Percentiles rank a stretch among this genome's conserved stretches.
Evolutionary conservation across 2,797 vertebrate species (phyloP).

Genomic region (Coranthus polyacanthus): DNA sequence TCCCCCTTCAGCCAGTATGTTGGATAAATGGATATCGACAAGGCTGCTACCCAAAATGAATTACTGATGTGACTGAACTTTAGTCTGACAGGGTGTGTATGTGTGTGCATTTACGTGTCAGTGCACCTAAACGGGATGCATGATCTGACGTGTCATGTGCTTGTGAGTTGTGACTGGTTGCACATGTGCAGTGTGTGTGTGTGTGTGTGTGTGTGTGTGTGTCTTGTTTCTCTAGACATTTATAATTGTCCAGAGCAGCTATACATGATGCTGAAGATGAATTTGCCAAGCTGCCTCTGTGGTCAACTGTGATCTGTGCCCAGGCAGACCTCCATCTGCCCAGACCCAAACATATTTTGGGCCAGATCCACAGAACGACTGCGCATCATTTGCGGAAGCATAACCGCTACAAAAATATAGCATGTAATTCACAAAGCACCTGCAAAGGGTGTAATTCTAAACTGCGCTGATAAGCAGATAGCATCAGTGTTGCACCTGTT

Average conservation of each 20-base stretch:
- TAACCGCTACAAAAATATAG: too few relatives aligned
- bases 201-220: conserved; percentile 1
- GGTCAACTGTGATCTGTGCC: conserved; percentile 44
- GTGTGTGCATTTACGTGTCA: conserved; percentile 13
- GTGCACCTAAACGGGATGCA: background rate
- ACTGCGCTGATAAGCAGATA: too few relatives aligned
- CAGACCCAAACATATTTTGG: background rate
- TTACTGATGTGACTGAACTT: conserved; percentile 75
- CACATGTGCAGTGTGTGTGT: background rate
- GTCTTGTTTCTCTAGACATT: background rate
- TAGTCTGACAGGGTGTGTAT: conserved; percentile 46
- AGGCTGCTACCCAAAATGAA: conserved; percentile 69
- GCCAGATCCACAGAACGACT: conserved; percentile 4
- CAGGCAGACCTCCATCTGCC: conserved; percentile 47
- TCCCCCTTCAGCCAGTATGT: conserved; percentile 39
- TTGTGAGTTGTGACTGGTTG: conserved; percentile 17
- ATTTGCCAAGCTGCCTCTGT: conserved; percentile 53
- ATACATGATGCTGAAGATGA: conserved; percentile 58
- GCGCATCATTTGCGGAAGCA: too few relatives aligned
- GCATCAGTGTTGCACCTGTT: too few relatives aligned
- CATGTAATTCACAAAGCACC: too few relatives aligned
- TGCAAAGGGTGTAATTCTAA: too few relatives aligned
- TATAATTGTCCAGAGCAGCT: conserved; percentile 19
- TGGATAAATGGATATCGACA: conserved; percentile 79
- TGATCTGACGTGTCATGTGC: background rate